phyloP scores from a whole-genome alignment of 2,797 vertebrate genomes.

The Bucorvus abyssinicus region DNA sequence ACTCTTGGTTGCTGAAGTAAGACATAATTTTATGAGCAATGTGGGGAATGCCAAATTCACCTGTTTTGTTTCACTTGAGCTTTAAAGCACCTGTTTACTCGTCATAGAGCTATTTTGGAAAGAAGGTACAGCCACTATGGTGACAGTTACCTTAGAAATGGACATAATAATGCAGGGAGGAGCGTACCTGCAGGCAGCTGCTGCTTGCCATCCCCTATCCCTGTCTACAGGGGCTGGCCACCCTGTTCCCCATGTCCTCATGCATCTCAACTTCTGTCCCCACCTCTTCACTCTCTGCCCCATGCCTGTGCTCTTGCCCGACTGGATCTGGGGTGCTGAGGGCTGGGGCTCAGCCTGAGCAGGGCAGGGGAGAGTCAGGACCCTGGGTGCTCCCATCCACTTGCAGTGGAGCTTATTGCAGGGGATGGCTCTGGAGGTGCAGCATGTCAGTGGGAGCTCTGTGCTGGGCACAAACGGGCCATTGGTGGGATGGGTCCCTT shows the following conservation, averaged over 20 bases:
- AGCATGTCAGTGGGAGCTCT: background rate
- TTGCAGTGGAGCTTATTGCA: background rate
- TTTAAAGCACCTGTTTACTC: constrained; percentile 4
- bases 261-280: background rate
- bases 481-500: background rate
- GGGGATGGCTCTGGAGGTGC: background rate
- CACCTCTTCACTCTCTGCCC: background rate
- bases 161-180: background rate
- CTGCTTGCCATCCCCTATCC: background rate
- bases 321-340: background rate
- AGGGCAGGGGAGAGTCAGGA: background rate
- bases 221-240: background rate
- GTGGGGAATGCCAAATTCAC: background rate
- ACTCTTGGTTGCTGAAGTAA: background rate
- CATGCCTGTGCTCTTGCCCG: background rate
- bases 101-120: constrained; percentile 12
- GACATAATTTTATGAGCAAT: background rate
- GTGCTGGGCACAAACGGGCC: background rate
- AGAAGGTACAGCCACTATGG: constrained; percentile 16
- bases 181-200: background rate
- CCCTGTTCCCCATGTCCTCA: rapidly evolving
- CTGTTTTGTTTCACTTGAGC: constrained; percentile 1
- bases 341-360: background rate
- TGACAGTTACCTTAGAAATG: constrained; percentile 60
- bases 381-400: background rate